These are phyloP conservation scores for Trogon surrucura DNA, from an alignment of 2,113 vertebrate genomes.

Conservation along the genomic window DNA sequence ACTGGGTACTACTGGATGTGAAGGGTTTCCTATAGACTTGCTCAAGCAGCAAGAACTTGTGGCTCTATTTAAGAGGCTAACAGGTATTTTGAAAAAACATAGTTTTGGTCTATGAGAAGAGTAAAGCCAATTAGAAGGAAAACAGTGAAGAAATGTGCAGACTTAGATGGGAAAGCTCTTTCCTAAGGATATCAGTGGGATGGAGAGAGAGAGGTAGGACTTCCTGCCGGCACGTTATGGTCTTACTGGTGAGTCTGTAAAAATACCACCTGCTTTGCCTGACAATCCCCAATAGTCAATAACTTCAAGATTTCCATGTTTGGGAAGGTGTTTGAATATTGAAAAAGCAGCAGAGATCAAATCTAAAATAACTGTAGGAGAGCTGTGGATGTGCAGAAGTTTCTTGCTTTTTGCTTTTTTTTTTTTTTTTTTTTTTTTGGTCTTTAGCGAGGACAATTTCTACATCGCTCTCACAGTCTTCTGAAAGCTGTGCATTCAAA, in stretches of 20 bases:
- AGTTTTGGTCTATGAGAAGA: neutral
- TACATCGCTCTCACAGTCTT: slow-evolving; percentile 10
- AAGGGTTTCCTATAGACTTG: neutral
- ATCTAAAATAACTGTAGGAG: neutral
- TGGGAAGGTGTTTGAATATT: neutral
- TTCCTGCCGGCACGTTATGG: slow-evolving; percentile 1
- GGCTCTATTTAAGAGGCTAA: neutral
- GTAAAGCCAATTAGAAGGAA: neutral
- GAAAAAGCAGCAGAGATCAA: slow-evolving; percentile 34
- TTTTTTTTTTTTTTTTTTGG: neutral
- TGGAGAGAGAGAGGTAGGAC: neutral
- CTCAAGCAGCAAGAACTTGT: neutral
- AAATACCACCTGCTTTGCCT: slow-evolving; percentile 65
- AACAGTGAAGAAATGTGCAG: neutral
- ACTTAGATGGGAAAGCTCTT: neutral
- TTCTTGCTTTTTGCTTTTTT: neutral
- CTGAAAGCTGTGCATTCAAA: slow-evolving; percentile 32
- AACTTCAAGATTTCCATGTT: slow-evolving; percentile 13
- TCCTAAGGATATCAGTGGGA: neutral
- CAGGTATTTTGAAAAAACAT: neutral
- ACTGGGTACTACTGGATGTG: neutral
- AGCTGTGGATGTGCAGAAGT: neutral
- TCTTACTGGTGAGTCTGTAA: slow-evolving; percentile 46
- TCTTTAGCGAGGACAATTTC: neutral
- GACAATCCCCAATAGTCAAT: slow-evolving; percentile 42